Evolutionary conservation across 2,113 vertebrate genomes (phyloP), one percentile per base, ranked within the genome.

Genomic region (Sciurus niger): DNA sequence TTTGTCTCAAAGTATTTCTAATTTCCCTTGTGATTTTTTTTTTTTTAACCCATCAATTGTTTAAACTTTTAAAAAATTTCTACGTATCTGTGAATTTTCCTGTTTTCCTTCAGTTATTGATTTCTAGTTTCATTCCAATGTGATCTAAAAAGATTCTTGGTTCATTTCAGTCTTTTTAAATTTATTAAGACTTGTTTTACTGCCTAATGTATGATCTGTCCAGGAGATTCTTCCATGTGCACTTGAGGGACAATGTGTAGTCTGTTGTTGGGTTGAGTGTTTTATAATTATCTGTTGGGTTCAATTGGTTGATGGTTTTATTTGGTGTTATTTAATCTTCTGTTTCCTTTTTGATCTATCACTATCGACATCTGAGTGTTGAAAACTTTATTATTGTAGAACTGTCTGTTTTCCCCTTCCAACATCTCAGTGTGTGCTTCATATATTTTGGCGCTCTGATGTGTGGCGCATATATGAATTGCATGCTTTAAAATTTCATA

Each of bases 11-110:
- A 6, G 6, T 51, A 40, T 73, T 85, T 92, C 53, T 88, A 30
- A 76, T 85, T 94, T 89, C 40, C 22, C 17, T 65, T 76, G 68
- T 73, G 72, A 73, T 84, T 74, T 92, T 74, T 58, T 92, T 74
- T 58, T 80, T 48, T 89, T 73, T 85, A 65, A 78, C 37, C 73
- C 55, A 51, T 40, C 60, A 40, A 37, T 76, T 74, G 20, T 34
- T 87, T 77, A 55, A 89, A 48, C 55, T 11, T 53, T 25, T n/a
- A 1, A 63, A 9, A 82, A 65, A 83, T 90, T 86, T 67, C 20
- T 40, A 74, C 32, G 24, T 34, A 70, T 65, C 32, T 80, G 43
- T 67, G 82, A 73, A 40, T 83, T 96, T 86, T 77, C 37, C 63
- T 92, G 55, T 90, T 90, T 82, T 96, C 46, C 43, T 87, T 67